These are phyloP conservation scores for Drosophila setifemur DNA, from an alignment of 1,140 invertebrate genomes.

Conservation along the genomic window DNA sequence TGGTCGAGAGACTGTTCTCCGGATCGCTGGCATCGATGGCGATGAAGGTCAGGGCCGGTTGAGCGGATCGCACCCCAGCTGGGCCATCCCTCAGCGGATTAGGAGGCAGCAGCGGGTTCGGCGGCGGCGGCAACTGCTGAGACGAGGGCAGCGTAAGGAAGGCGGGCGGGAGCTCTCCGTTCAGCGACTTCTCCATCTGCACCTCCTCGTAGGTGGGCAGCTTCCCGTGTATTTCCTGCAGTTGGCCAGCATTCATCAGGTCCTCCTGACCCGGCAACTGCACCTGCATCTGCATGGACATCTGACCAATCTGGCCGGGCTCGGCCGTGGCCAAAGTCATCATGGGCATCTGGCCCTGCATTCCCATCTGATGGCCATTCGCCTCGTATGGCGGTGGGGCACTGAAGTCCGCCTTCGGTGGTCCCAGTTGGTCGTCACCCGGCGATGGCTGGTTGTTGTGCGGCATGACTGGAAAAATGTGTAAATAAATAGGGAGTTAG, in stretches of 20 bases:
- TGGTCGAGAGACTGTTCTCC: conserved; percentile 86
- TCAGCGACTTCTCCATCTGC: conserved; percentile 91
- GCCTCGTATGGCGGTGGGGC: conserved; percentile 91
- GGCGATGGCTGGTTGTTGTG: conserved; percentile 63
- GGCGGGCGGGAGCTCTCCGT: conserved; percentile 85
- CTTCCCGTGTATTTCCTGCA: conserved; percentile 86
- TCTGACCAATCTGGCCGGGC: conserved; percentile 29
- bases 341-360: conserved; percentile 41
- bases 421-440: conserved; percentile 86
- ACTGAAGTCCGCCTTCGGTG: conserved; percentile 91
- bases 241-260: conserved; percentile 24
- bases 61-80: conserved; percentile 82
- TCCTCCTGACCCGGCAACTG: conserved; percentile 41
- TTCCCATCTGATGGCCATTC: conserved; percentile 49
- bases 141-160: conserved; percentile 65
- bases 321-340: conserved; percentile 43
- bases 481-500: neutral
- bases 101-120: conserved; percentile 63
- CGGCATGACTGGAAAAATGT: conserved; percentile 64
- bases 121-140: conserved; percentile 66
- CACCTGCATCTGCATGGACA: conserved; percentile 11
- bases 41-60: conserved; percentile 87
- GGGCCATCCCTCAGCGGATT: conserved; percentile 82
- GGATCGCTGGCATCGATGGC: conserved; percentile 88
- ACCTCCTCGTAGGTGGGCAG: conserved; percentile 96